These are phyloP conservation scores for Turritopsis rubra DNA, from an alignment of 30 jellyfish, hydroid and myxozoan genomes.

Conservation along the genomic window DNA sequence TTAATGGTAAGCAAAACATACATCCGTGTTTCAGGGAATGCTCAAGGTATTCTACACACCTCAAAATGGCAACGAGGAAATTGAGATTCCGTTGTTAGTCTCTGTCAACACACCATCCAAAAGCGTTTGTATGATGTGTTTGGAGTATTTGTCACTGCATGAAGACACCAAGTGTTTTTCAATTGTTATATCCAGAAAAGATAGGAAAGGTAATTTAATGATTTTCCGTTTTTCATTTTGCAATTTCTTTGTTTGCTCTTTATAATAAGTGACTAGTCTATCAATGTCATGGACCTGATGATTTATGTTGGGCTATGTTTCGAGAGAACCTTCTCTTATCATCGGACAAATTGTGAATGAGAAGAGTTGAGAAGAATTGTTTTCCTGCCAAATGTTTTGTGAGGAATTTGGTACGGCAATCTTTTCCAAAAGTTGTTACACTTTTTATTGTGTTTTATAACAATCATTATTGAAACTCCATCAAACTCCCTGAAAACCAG, in stretches of 20 bases:
- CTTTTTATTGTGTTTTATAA: too few species aligned
- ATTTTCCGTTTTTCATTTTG: neutral
- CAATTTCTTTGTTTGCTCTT: neutral
- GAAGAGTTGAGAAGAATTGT: too few species aligned
- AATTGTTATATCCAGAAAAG: constrained; percentile 19
- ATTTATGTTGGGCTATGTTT: too few species aligned
- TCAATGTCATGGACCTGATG: too few species aligned
- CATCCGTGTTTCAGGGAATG: constrained; percentile 8
- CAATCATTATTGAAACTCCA: too few species aligned
- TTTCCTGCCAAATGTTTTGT: too few species aligned
- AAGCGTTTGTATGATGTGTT: constrained; percentile 30
- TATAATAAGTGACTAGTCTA: neutral
- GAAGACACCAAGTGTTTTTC: constrained; percentile 20
- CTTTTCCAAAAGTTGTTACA: too few species aligned
- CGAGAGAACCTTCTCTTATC: too few species aligned
- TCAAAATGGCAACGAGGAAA: neutral
- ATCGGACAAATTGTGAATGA: too few species aligned
- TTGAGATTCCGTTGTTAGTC: constrained; percentile 1
- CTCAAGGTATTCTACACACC: neutral
- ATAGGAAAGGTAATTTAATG: constrained; percentile 5
- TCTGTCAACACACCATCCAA: constrained; percentile 22
- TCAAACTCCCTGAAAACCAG: too few species aligned
- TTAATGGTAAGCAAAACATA: too few species aligned
- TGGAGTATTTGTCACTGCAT: constrained; percentile 17
- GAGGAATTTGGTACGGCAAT: too few species aligned